Percentiles rank a stretch among this genome's conserved stretches.
Evolutionary conservation across 2,888 invertebrate genomes (phyloP).

Genomic region (Polylopha cassiicola): DNA sequence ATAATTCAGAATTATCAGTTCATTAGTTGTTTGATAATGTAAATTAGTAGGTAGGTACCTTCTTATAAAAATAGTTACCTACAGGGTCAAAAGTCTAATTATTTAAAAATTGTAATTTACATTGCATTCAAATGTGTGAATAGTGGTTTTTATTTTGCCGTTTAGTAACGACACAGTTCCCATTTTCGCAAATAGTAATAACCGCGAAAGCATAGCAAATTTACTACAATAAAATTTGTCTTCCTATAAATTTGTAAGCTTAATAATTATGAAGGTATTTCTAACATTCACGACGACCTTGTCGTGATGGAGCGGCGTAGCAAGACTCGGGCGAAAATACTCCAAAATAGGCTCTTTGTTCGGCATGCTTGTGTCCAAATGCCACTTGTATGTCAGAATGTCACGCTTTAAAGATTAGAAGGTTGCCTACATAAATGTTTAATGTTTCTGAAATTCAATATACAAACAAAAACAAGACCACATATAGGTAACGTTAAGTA

Average conservation of each 20-base stretch:
- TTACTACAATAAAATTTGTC: no score
- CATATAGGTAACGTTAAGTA: no score
- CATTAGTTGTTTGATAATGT: slow-evolving; percentile 6
- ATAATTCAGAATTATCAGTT: background rate
- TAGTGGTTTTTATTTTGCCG: no score
- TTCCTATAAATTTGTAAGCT: slow-evolving; percentile 12
- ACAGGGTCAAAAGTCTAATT: background rate
- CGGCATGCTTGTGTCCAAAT: slow-evolving; percentile 48
- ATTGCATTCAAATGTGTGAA: no score
- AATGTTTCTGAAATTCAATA: background rate
- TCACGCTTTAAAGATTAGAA: slow-evolving; percentile 38
- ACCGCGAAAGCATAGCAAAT: no score
- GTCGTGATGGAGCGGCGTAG: slow-evolving; percentile 39
- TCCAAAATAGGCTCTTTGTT: slow-evolving; percentile 55
- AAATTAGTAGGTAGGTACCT: no score
- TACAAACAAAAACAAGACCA: background rate
- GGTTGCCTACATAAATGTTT: slow-evolving; percentile 17
- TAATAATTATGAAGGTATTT: slow-evolving; percentile 9
- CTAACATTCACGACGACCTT: slow-evolving; percentile 40
- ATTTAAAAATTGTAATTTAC: no score
- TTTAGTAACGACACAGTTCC: no score
- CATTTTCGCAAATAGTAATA: no score
- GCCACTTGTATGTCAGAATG: slow-evolving; percentile 54
- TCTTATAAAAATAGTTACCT: no score
- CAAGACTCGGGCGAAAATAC: slow-evolving; percentile 45